phyloP scores from a whole-genome alignment of 2,888 invertebrate genomes.

The Amiota minor region DNA sequence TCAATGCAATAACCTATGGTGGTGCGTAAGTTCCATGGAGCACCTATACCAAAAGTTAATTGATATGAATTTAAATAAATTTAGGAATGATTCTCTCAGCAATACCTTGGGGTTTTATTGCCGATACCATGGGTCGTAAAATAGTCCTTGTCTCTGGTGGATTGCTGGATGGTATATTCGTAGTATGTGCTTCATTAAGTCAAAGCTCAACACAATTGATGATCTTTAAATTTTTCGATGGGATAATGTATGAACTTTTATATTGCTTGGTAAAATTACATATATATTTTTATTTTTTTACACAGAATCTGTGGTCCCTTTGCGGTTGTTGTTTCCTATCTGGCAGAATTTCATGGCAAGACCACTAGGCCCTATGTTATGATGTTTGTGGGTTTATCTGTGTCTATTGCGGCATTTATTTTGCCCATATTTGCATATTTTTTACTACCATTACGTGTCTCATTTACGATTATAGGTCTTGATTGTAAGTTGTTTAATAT shows the following conservation, averaged over 20 bases:
- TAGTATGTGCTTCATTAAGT: conserved; percentile 79
- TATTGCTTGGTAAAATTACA: conserved; percentile 75
- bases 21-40: conserved; percentile 73
- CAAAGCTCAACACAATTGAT: conserved; percentile 80
- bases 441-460: conserved; percentile 77
- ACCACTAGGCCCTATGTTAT: conserved; percentile 79
- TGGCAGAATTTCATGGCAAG: conserved; percentile 83
- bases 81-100: conserved; percentile 80
- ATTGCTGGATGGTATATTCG: conserved; percentile 78
- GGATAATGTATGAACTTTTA: conserved; percentile 81
- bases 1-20: conserved; percentile 82
- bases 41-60: too few relatives aligned
- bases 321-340: conserved; percentile 81
- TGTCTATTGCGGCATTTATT: conserved; percentile 79
- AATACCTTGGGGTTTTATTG: conserved; percentile 84
- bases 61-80: too few relatives aligned
- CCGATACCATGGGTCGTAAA: conserved; percentile 82
- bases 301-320: conserved; percentile 82
- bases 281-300: conserved; percentile 79
- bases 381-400: conserved; percentile 80
- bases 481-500: conserved; percentile 45
- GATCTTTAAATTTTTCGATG: conserved; percentile 80
- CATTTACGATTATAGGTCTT: conserved; percentile 40
- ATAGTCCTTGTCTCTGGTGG: conserved; percentile 80
- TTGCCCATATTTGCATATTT: conserved; percentile 83